Conservation (phyloP, 2,113 vertebrate genomes). For the Nothobranchius furzeri region DNA sequence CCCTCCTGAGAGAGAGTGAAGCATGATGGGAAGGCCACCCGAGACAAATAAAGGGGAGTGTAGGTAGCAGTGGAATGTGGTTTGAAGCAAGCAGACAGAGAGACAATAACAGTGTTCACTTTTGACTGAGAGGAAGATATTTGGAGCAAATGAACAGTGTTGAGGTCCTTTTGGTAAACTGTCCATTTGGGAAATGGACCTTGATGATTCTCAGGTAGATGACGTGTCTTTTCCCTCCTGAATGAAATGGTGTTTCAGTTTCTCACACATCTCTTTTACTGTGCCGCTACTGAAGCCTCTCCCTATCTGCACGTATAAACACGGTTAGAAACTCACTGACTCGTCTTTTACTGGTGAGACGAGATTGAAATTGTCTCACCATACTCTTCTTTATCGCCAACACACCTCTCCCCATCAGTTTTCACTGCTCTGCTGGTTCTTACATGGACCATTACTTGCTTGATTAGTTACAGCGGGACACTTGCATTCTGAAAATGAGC, state of each 20-base stretch:
- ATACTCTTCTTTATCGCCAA: slow-evolving; percentile 12
- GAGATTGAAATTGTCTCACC: slow-evolving; percentile 19
- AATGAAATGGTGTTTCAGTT: slow-evolving; percentile 13
- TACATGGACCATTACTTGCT: slow-evolving; percentile 54
- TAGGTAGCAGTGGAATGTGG: slow-evolving; percentile 30
- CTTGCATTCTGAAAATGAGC: slow-evolving; percentile 41
- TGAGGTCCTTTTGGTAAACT: slow-evolving; percentile 49
- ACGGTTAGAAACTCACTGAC: slow-evolving; percentile 28
- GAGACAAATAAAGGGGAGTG: slow-evolving; percentile 36
- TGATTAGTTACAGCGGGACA: slow-evolving; percentile 59
- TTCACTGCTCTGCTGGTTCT: slow-evolving; percentile 42
- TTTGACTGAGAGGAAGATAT: slow-evolving; percentile 33
- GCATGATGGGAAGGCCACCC: slow-evolving; percentile 28
- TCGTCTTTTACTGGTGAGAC: slow-evolving; percentile 24
- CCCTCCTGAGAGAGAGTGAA: slow-evolving; percentile 17
- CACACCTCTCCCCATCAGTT: slow-evolving; percentile 10
- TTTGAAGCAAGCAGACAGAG: slow-evolving; percentile 30
- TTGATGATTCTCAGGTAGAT: slow-evolving; percentile 44
- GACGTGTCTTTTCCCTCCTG: slow-evolving; percentile 3
- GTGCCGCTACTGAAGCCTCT: not conserved
- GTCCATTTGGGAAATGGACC: slow-evolving; percentile 49
- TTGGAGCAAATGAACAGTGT: slow-evolving; percentile 31
- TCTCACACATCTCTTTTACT: slow-evolving; percentile 32
- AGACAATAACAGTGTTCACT: slow-evolving; percentile 28
- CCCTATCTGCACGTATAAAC: slow-evolving; percentile 10